A percentile compares a stretch with the other conserved stretches of the same genome.
Conservation (phyloP, 2,888 invertebrate species). For the Nezara viridula region DNA sequence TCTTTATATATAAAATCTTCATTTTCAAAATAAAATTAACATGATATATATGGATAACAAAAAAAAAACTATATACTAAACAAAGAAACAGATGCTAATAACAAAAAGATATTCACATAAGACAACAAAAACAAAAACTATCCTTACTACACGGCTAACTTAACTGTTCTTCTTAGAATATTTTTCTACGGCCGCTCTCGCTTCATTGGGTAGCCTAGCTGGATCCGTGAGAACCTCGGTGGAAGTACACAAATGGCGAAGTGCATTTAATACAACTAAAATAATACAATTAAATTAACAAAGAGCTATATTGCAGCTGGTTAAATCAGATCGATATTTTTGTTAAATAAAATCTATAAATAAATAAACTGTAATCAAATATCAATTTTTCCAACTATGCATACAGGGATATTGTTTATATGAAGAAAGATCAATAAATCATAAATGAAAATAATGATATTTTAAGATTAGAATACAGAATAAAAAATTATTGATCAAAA, state of each 20-base stretch:
- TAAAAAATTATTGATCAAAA: no score
- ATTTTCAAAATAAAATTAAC: not conserved
- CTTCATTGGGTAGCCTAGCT: conserved; percentile 90
- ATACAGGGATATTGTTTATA: no score
- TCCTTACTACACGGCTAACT: not conserved
- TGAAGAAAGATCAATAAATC: not conserved
- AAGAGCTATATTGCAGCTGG: no score
- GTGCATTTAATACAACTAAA: conserved; percentile 92
- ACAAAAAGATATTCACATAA: not conserved
- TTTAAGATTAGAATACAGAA: no score
- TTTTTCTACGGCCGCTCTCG: conserved; percentile 78
- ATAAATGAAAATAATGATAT: not conserved
- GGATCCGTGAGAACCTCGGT: conserved; percentile 95
- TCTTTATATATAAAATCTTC: not conserved
- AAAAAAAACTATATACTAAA: not conserved
- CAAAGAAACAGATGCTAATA: conserved; percentile 21
- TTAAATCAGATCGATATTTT: no score
- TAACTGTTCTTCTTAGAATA: conserved; percentile 58
- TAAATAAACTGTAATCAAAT: no score
- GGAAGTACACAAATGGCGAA: conserved; percentile 89
- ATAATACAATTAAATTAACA: conserved; percentile 66
- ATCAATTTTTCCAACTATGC: no score
- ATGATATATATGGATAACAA: not conserved
- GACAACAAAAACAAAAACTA: conserved; percentile 11
- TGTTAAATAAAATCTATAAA: no score